Percentiles rank a stretch among this genome's conserved stretches.
These are phyloP conservation scores for Phylloscopus collybita DNA, from an alignment of 2,797 vertebrate species.

Conservation along the genomic window DNA sequence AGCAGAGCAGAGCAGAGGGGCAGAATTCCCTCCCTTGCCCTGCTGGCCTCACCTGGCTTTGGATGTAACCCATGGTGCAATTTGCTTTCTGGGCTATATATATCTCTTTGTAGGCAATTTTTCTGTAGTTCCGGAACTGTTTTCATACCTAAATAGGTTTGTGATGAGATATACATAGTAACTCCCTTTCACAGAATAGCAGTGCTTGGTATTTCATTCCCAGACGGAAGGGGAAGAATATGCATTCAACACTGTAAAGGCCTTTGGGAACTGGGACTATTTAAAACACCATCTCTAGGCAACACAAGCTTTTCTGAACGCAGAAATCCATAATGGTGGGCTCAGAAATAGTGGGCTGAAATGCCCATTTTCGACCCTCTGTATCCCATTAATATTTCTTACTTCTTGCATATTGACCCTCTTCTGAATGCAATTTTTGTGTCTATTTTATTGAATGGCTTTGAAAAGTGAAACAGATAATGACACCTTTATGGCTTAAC, in stretches of 20 bases:
- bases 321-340: neutral
- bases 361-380: neutral
- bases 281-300: neutral
- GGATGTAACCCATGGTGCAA: too few species aligned
- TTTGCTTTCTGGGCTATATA: neutral
- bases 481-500: neutral
- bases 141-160: neutral
- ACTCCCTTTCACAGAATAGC: neutral
- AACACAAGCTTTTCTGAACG: neutral
- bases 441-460: neutral
- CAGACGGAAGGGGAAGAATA: neutral
- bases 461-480: neutral
- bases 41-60: rapidly evolving
- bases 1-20: neutral
- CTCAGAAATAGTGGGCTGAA: neutral
- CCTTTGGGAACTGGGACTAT: neutral
- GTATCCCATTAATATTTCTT: neutral
- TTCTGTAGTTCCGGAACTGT: neutral
- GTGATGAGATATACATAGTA: neutral
- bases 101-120: neutral
- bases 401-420: neutral
- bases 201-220: neutral
- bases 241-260: neutral
- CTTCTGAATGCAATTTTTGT: neutral
- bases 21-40: rapidly evolving